Evolutionary conservation across 2,888 invertebrate species (phyloP).

Genomic region (Patella ulyssiponensis): DNA sequence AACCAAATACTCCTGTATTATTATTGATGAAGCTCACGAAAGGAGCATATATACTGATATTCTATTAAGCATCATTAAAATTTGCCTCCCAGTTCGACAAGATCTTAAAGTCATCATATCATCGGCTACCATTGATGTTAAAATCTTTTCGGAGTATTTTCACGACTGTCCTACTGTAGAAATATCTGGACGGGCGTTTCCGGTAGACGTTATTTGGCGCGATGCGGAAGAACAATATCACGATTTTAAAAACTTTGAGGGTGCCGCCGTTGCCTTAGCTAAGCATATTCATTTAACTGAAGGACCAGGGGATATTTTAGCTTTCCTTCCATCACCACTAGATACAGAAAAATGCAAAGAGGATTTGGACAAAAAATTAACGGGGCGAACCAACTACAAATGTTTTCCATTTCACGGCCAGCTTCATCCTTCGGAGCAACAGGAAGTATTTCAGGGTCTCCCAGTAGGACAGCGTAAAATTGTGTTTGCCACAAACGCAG

Average conservation of each 20-base stretch:
- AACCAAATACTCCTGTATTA: conserved; percentile 56
- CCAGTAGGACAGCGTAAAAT: conserved; percentile 62
- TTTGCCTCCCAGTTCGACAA: conserved; percentile 50
- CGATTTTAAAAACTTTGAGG: conserved; percentile 36
- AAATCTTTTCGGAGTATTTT: conserved; percentile 67
- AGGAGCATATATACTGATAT: conserved; percentile 70
- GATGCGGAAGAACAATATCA: conserved; percentile 26
- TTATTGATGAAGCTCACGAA: conserved; percentile 73
- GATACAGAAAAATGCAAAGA: conserved; percentile 65
- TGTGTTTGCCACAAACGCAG: conserved; percentile 72
- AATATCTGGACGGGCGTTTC: conserved; percentile 68
- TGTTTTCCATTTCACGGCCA: conserved; percentile 64
- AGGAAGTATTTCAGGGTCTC: conserved; percentile 58
- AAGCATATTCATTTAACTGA: conserved; percentile 59
- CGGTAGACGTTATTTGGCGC: conserved; percentile 66
- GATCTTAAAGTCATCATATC: conserved; percentile 68
- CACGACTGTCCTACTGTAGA: conserved; percentile 56
- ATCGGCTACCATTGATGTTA: conserved; percentile 71
- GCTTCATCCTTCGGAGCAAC: conserved; percentile 65
- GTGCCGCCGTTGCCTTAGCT: conserved; percentile 58
- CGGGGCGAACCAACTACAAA: conserved; percentile 36
- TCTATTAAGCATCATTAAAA: conserved; percentile 69
- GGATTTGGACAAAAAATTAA: conserved; percentile 17
- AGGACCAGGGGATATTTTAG: conserved; percentile 69
- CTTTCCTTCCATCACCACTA: conserved; percentile 68